A percentile compares a stretch with the other conserved stretches of the same genome.
Evolutionary conservation across 1,140 invertebrate species (phyloP).

Genomic region (Probaryconus sp.): DNA sequence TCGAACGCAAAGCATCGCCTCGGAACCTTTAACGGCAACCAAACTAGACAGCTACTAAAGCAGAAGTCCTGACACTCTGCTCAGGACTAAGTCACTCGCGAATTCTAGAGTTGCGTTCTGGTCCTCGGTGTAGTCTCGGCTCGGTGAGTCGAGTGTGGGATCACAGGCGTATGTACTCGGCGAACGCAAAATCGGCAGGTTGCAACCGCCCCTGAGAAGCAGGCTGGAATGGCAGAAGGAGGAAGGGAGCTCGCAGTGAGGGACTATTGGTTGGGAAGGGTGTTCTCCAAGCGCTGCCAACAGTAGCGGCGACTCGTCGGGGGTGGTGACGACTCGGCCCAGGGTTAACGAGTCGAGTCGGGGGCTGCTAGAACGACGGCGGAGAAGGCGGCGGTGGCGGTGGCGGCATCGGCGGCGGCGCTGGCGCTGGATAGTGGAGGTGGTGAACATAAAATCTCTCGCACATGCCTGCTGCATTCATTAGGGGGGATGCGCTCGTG

Average conservation of each 20-base stretch:
- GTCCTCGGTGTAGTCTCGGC: too few relatives aligned
- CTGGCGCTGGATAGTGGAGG: slow-evolving; percentile 68
- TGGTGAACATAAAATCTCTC: slow-evolving; percentile 78
- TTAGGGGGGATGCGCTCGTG: slow-evolving; percentile 77
- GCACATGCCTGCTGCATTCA: slow-evolving; percentile 78
- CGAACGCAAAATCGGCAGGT: slow-evolving; percentile 44
- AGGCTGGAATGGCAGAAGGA: slow-evolving; percentile 40
- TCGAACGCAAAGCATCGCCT: too few relatives aligned
- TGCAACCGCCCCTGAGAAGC: slow-evolving; percentile 39
- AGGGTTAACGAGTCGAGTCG: slow-evolving; percentile 54
- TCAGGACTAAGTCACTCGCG: too few relatives aligned
- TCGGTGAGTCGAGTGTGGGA: slow-evolving; percentile 22
- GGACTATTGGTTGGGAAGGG: slow-evolving; percentile 53
- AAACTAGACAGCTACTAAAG: too few relatives aligned
- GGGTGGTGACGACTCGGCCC: slow-evolving; percentile 72
- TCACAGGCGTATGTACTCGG: slow-evolving; percentile 17
- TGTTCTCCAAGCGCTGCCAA: slow-evolving; percentile 47
- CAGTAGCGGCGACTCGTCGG: slow-evolving; percentile 59
- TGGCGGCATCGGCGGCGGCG: slow-evolving; percentile 64
- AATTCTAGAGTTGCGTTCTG: too few relatives aligned
- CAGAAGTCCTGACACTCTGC: too few relatives aligned
- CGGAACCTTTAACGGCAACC: too few relatives aligned
- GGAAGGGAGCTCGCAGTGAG: slow-evolving; percentile 40
- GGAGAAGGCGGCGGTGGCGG: slow-evolving; percentile 39
- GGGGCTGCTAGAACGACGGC: slow-evolving; percentile 44